Conservation (phyloP, 2,797 vertebrate genomes). For the Tinamus major region DNA sequence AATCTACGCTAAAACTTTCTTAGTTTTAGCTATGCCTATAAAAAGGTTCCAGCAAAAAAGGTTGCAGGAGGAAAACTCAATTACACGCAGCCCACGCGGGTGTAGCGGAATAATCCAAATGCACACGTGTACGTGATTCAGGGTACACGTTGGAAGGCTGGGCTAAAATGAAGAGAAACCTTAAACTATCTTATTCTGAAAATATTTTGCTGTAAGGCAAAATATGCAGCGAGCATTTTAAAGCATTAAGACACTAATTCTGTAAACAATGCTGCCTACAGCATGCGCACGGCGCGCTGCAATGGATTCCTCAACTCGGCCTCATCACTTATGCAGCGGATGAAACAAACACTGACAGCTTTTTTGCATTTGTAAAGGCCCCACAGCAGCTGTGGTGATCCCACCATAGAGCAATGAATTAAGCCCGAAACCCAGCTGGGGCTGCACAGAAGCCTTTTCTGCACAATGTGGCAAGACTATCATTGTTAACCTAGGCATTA, state of each 20-base stretch:
- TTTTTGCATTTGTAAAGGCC: conserved; percentile 99
- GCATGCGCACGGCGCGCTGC: conserved; percentile 77
- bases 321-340: conserved; percentile 97
- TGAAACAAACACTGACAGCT: conserved; percentile 99
- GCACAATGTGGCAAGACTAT: conserved; percentile 91
- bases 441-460: conserved; percentile 90
- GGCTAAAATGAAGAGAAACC: background rate
- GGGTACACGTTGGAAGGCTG: background rate
- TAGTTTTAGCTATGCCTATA: background rate
- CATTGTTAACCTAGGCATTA: conserved; percentile 86
- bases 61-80: background rate
- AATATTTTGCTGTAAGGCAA: conserved; percentile 58
- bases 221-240: conserved; percentile 75
- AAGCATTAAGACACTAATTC: conserved; percentile 80
- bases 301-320: conserved; percentile 95
- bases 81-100: background rate
- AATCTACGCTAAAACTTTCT: background rate
- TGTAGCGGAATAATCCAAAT: background rate
- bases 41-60: background rate
- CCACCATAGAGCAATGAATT: conserved; percentile 95
- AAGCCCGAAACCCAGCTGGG: conserved; percentile 94
- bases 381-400: conserved; percentile 99
- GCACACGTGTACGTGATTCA: background rate
- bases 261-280: conserved; percentile 81
- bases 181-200: conserved; percentile 51